A percentile compares a stretch with the other conserved stretches of the same genome.
These are phyloP conservation scores for Caretta caretta DNA, from an alignment of 2,113 vertebrate genomes.

Conservation along the genomic window DNA sequence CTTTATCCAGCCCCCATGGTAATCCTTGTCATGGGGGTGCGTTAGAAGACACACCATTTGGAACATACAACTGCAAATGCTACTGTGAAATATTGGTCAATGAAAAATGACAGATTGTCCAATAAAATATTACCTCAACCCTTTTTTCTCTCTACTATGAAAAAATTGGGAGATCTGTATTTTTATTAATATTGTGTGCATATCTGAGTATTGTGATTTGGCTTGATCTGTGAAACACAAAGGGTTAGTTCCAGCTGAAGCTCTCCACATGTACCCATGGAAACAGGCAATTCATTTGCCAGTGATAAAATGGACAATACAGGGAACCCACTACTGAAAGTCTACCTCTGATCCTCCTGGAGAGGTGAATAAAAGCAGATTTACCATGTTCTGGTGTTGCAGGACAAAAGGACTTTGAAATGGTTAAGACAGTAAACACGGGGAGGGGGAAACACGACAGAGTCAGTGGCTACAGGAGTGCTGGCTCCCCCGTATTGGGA, in stretches of 20 bases:
- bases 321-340: neutral
- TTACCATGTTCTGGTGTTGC: neutral
- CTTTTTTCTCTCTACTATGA: neutral
- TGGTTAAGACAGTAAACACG: neutral
- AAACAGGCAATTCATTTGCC: neutral
- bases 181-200: neutral
- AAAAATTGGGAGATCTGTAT: neutral
- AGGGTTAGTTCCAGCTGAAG: neutral
- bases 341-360: neutral
- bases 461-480: neutral
- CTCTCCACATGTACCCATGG: neutral
- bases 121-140: no score
- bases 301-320: neutral
- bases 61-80: neutral
- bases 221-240: neutral
- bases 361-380: neutral
- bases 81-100: neutral
- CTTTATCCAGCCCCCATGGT: neutral
- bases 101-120: neutral
- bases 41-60: neutral
- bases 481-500: neutral
- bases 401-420: neutral
- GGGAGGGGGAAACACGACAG: neutral
- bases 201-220: neutral
- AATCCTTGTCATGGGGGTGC: neutral